These are phyloP conservation scores for Diloba caeruleocephala DNA, from an alignment of 2,888 invertebrate species.

Conservation along the genomic window DNA sequence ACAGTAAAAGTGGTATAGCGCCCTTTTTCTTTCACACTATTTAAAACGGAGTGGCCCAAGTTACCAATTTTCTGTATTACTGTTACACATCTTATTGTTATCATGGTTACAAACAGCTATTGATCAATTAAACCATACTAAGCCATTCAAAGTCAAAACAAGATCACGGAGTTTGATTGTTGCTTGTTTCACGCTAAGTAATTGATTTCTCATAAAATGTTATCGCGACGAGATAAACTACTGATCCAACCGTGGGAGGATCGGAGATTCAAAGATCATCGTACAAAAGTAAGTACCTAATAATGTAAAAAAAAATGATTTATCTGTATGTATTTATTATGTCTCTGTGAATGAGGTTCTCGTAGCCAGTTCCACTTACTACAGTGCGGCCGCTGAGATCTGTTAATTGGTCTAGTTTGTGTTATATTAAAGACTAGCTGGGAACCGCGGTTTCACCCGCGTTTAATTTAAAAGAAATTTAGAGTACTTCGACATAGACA, in stretches of 20 bases:
- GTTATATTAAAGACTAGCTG: too few relatives aligned
- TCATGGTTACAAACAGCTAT: constrained; percentile 32
- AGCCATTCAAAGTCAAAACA: constrained; percentile 28
- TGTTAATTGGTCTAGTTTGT: too few relatives aligned
- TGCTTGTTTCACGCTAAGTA: constrained; percentile 29
- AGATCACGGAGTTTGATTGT: constrained; percentile 30
- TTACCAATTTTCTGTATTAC: constrained; percentile 6
- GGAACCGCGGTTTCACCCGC: too few relatives aligned
- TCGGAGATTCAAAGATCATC: constrained; percentile 91
- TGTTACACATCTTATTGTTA: neutral
- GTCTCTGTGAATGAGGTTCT: too few relatives aligned
- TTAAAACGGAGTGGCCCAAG: constrained; percentile 1
- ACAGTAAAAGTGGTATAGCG: too few relatives aligned
- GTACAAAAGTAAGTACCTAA: constrained; percentile 88
- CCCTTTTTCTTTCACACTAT: neutral
- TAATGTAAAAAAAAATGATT: too few relatives aligned
- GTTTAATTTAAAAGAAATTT: too few relatives aligned
- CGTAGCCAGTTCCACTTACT: too few relatives aligned
- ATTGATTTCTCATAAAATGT: constrained; percentile 74
- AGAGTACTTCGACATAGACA: too few relatives aligned
- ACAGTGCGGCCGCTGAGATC: too few relatives aligned
- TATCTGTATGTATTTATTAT: too few relatives aligned
- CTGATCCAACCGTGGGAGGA: constrained; percentile 92
- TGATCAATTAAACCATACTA: constrained; percentile 21
- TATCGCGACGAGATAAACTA: constrained; percentile 92